Conservation (phyloP, 2,113 vertebrate species). For the Gracilinanus agilis region DNA sequence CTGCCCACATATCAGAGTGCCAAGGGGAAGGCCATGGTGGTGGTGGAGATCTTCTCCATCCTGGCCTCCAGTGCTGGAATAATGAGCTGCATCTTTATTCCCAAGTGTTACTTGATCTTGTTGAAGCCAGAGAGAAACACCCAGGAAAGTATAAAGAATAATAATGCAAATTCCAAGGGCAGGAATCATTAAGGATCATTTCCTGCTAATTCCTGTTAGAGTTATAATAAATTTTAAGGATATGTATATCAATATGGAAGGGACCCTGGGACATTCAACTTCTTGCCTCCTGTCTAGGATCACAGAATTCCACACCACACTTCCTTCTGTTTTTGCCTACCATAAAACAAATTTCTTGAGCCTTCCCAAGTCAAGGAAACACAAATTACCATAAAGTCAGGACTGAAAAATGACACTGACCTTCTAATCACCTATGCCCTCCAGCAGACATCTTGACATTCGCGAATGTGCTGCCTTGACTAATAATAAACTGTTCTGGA, state of each 20-base stretch:
- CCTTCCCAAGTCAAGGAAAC: background rate
- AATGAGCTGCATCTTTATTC: background rate
- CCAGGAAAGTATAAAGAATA: background rate
- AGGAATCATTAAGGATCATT: background rate
- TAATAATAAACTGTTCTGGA: background rate
- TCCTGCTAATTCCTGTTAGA: background rate
- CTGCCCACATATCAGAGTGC: background rate
- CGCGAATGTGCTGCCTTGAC: background rate
- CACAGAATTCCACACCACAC: background rate
- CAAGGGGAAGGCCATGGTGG: background rate
- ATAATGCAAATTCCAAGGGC: background rate
- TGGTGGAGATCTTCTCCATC: background rate
- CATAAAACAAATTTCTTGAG: background rate
- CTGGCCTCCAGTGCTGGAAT: background rate
- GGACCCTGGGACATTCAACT: background rate
- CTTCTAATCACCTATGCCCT: background rate
- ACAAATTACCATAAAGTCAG: background rate
- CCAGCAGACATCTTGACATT: background rate
- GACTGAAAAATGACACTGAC: background rate
- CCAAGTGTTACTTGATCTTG: background rate
- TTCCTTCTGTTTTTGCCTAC: background rate
- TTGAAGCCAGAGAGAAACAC: background rate
- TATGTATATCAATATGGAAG: background rate
- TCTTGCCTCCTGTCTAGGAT: background rate
- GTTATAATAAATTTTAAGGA: background rate